Evolutionary conservation across 2,113 vertebrate species (phyloP).

Genomic region (Semnopithecus entellus): DNA sequence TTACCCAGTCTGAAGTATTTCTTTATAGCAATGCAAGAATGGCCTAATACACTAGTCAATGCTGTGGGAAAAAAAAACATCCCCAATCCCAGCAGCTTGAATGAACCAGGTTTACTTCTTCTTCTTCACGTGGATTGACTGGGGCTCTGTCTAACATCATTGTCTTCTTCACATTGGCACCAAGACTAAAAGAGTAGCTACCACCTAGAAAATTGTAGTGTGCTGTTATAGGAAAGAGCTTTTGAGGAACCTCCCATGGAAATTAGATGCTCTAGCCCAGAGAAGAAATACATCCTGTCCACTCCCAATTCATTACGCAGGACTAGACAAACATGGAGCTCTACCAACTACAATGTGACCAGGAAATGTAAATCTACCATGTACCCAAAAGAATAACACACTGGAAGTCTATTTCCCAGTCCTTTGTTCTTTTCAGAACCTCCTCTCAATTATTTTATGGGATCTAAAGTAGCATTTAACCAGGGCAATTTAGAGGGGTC

Average conservation of each 20-base stretch:
- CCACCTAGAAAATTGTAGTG: neutral
- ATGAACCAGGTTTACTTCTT: neutral
- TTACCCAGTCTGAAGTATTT: no score
- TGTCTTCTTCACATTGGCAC: neutral
- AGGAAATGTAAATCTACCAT: neutral
- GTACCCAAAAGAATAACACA: neutral
- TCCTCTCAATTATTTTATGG: neutral
- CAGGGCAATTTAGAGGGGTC: neutral
- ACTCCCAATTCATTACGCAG: neutral
- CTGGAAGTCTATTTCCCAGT: neutral
- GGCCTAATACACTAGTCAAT: neutral
- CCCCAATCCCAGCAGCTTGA: neutral
- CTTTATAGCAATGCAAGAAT: no score
- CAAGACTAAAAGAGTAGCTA: neutral
- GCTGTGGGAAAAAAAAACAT: neutral
- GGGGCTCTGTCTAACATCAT: neutral
- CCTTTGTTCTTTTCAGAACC: neutral
- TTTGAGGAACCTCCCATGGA: neutral
- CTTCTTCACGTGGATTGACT: neutral
- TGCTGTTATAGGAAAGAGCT: neutral
- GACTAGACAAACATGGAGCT: neutral
- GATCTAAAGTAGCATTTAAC: neutral
- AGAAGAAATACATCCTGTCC: neutral
- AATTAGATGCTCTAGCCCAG: neutral
- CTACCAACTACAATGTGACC: neutral